These are phyloP conservation scores for Eumacrocentrus americanus DNA, from an alignment of 2,888 invertebrate genomes.

Conservation along the genomic window DNA sequence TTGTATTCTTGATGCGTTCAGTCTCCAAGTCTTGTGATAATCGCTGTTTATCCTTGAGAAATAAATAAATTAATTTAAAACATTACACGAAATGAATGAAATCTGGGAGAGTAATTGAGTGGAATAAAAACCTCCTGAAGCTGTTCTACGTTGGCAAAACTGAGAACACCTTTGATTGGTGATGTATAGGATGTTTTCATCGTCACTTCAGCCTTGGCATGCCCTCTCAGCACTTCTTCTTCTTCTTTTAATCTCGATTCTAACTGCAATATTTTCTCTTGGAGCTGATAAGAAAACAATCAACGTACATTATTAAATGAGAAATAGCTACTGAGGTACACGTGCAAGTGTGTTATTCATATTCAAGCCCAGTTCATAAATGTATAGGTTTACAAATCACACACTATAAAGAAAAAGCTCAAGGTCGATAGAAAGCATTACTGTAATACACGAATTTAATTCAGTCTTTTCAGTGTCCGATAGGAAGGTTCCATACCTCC, in stretches of 20 bases:
- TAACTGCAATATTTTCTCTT: conserved; percentile 64
- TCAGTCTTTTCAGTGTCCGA: conserved; percentile 20
- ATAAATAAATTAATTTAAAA: conserved; percentile 11
- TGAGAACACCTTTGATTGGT: conserved; percentile 39
- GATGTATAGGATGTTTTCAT: conserved; percentile 56
- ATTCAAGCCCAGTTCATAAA: no score
- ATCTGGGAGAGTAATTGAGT: neutral
- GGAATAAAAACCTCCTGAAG: conserved; percentile 48
- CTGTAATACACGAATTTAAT: conserved; percentile 19
- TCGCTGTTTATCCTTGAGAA: conserved; percentile 60
- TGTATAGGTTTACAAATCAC: no score
- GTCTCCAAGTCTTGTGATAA: conserved; percentile 63
- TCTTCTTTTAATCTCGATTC: conserved; percentile 62
- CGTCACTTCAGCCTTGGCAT: conserved; percentile 46
- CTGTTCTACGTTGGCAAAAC: conserved; percentile 44
- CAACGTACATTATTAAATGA: neutral
- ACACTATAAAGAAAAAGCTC: no score
- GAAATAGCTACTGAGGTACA: no score
- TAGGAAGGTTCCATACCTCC: conserved; percentile 64
- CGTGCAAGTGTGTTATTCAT: no score
- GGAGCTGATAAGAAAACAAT: conserved; percentile 58
- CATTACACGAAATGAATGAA: conserved; percentile 3
- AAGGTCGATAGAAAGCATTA: no score
- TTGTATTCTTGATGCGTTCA: conserved; percentile 46
- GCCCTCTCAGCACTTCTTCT: conserved; percentile 45